phyloP scores from a whole-genome alignment of 2,888 invertebrate genomes.

The Pinctada fucata region DNA sequence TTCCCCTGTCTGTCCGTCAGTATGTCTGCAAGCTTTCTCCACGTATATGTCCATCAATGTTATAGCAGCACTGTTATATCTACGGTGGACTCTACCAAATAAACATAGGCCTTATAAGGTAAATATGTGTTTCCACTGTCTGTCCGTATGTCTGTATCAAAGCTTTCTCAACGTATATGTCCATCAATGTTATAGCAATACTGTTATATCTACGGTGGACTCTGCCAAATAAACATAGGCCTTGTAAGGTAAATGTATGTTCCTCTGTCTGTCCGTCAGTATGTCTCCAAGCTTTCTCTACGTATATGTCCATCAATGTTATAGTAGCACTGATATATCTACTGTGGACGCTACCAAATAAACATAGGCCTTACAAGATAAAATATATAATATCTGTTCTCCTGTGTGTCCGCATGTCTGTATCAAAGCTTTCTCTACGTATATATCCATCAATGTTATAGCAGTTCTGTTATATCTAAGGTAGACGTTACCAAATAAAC shows the following conservation, averaged over 20 bases:
- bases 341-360: constrained; percentile 59
- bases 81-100: constrained; percentile 62
- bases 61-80: constrained; percentile 58
- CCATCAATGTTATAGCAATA: constrained; percentile 54
- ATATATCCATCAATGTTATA: constrained; percentile 61
- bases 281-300: constrained; percentile 58
- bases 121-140: constrained; percentile 1
- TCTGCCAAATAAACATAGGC: constrained; percentile 55
- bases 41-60: constrained; percentile 60
- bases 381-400: background rate
- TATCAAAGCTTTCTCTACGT: constrained; percentile 61
- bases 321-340: constrained; percentile 61
- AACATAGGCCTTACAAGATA: constrained; percentile 67
- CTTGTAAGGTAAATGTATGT: constrained; percentile 63
- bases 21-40: constrained; percentile 58
- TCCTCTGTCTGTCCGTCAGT: too few species aligned
- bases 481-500: constrained; percentile 54
- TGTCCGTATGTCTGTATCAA: constrained; percentile 37
- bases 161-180: constrained; percentile 62
- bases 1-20: too few species aligned
- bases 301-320: constrained; percentile 59
- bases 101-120: constrained; percentile 67
- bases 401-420: too few species aligned
- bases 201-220: constrained; percentile 65
- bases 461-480: constrained; percentile 62